Conservation (phyloP, 2,888 invertebrate genomes). For the Morpho achilles region DNA sequence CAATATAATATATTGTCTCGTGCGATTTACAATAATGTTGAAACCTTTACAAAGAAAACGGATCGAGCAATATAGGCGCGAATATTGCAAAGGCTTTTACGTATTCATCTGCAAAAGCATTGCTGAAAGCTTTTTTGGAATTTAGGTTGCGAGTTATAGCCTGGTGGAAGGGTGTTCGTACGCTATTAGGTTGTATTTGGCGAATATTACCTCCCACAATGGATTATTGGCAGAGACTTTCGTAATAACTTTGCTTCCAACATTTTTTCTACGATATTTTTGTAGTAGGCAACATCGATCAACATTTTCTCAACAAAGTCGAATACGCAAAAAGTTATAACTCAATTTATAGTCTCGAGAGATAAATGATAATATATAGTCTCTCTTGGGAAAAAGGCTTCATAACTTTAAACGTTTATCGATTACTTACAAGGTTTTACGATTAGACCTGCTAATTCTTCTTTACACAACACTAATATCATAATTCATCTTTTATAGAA, state of each 20-base stretch:
- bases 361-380: too few relatives aligned
- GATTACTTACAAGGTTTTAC: too few relatives aligned
- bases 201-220: slow-evolving; percentile 16
- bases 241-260: slow-evolving; percentile 4
- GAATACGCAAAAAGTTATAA: background rate
- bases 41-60: slow-evolving; percentile 27
- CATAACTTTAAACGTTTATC: too few relatives aligned
- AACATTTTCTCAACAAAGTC: slow-evolving; percentile 1
- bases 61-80: slow-evolving; percentile 25
- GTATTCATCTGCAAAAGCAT: slow-evolving; percentile 29
- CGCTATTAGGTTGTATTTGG: slow-evolving; percentile 22
- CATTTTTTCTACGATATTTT: slow-evolving; percentile 5
- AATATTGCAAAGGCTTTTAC: slow-evolving; percentile 28
- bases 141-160: slow-evolving; percentile 29
- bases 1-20: slow-evolving; percentile 2
- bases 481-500: too few relatives aligned
- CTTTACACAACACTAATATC: too few relatives aligned
- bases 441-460: too few relatives aligned
- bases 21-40: slow-evolving; percentile 16
- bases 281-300: slow-evolving; percentile 2
- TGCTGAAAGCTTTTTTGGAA: slow-evolving; percentile 31
- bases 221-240: slow-evolving; percentile 7
- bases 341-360: too few relatives aligned
- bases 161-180: slow-evolving; percentile 22
- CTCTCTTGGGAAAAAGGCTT: too few relatives aligned